Evolutionary conservation across 1,140 invertebrate genomes (phyloP), one percentile per base, ranked within the genome.

Genomic region (Lineus longissimus): DNA sequence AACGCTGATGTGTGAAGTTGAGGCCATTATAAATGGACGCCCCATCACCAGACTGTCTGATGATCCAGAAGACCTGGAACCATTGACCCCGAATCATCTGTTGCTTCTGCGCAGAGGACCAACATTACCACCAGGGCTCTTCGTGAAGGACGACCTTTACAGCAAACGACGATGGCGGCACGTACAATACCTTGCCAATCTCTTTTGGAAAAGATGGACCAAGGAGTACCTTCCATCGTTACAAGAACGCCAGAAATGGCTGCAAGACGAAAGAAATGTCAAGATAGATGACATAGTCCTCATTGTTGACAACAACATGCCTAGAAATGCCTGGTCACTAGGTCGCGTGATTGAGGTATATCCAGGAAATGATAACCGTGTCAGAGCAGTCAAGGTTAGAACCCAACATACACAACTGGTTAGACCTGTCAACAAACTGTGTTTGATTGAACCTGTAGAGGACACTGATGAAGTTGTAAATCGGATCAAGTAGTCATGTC

Each of bases 191-290:
- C 31, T 69, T 6, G 54, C 68, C 0, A 62, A 69, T 23, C 19
- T 25, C 27, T 69, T 69, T 58, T 69, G 68, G 68, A 30, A n/a
- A 31, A 33, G 47, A 27, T 69, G 68, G 68, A 61, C 54, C 11
- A 59, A 23, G 25, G 45, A 64, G 22, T 67, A 62, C 41, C 27
- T 70, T 0, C 25, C 33, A 2, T n/a, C 25, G 54, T 23, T 29
- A 59, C 61, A 61, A 2, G 27, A 13, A 33, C 36, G 15, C n/a
- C 2, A 4, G 29, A 43, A 33, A 11, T 29, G 4, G 57, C 6
- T 23, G 7, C 9, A 30, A 7, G 22, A 22, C 2, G 6, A 2
- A 22, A 22, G 22, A 27, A 57, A 69, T 40, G 2, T 69, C 9
- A 58, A 63, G 36, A 7, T 27, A 13, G 62, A 54, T 33, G 68